These are phyloP conservation scores for Drosophila neocordata DNA, from an alignment of 1,140 invertebrate genomes.

Conservation along the genomic window DNA sequence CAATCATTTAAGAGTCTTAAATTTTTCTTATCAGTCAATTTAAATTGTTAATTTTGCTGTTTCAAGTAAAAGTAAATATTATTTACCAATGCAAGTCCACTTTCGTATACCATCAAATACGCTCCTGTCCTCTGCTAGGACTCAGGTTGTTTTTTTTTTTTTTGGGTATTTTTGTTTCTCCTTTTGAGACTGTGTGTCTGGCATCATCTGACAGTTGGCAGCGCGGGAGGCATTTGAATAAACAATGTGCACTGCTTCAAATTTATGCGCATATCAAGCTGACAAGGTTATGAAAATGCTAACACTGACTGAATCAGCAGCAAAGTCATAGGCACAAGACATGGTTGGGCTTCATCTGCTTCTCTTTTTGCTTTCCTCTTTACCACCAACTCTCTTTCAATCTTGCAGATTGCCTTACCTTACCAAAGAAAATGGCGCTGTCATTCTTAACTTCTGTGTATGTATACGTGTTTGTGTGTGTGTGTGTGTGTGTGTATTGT, in stretches of 20 bases:
- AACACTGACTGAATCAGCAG: conserved; percentile 56
- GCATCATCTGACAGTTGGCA: conserved; percentile 24
- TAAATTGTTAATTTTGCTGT: no score
- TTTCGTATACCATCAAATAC: background rate
- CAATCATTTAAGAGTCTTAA: no score
- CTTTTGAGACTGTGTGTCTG: background rate
- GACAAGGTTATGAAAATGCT: conserved; percentile 80
- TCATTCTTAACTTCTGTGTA: conserved; percentile 4
- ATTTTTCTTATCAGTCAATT: no score
- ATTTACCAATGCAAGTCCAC: no score
- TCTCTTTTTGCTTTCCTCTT: background rate
- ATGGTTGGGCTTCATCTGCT: conserved; percentile 6
- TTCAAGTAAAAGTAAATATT: no score
- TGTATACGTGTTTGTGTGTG: no score
- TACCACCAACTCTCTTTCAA: conserved; percentile 3
- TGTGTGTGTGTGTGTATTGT: conserved; percentile 26
- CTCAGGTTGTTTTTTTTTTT: background rate
- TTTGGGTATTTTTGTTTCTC: background rate
- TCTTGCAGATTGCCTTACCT: conserved; percentile 3
- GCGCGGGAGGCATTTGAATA: conserved; percentile 71
- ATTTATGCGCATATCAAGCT: conserved; percentile 80
- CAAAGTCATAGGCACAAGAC: conserved; percentile 7
- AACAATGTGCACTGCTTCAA: conserved; percentile 77
- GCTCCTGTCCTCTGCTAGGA: background rate
- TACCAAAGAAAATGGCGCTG: conserved; percentile 1